Evolutionary conservation across 2,888 invertebrate genomes (phyloP).

Genomic region (Mactromeris polynyma): DNA sequence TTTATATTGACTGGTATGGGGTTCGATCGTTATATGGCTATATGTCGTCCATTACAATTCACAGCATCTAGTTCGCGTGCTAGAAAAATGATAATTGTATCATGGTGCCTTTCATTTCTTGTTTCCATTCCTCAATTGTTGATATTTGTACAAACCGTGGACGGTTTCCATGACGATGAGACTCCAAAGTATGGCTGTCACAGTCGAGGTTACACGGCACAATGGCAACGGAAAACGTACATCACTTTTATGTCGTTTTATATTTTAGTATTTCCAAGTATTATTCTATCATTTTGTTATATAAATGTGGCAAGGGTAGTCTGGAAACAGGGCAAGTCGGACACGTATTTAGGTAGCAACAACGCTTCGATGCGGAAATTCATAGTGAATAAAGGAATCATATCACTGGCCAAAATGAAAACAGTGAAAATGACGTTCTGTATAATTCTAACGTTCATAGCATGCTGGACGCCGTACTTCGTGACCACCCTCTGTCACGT

Average conservation of each 20-base stretch:
- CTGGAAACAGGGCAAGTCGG: slow-evolving; percentile 85
- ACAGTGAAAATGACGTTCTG: slow-evolving; percentile 88
- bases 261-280: slow-evolving; percentile 87
- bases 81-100: slow-evolving; percentile 85
- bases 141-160: slow-evolving; percentile 86
- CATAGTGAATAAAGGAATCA: slow-evolving; percentile 83
- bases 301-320: slow-evolving; percentile 87
- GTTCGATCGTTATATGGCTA: slow-evolving; percentile 87
- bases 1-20: slow-evolving; percentile 88
- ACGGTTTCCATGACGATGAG: slow-evolving; percentile 84
- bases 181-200: slow-evolving; percentile 83
- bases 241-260: slow-evolving; percentile 87
- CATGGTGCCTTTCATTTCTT: slow-evolving; percentile 87
- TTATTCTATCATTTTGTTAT: slow-evolving; percentile 87
- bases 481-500: slow-evolving; percentile 87
- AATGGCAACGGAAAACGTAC: slow-evolving; percentile 87
- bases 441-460: slow-evolving; percentile 87
- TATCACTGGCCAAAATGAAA: slow-evolving; percentile 87
- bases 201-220: slow-evolving; percentile 87
- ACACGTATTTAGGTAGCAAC: slow-evolving; percentile 57
- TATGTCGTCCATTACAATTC: slow-evolving; percentile 86
- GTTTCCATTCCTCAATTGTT: slow-evolving; percentile 87
- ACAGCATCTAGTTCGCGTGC: slow-evolving; percentile 83
- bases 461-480: slow-evolving; percentile 88
- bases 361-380: slow-evolving; percentile 64